These are phyloP conservation scores for Chaetophractus vellerosus DNA, from an alignment of 2,797 vertebrate species.

Conservation along the genomic window DNA sequence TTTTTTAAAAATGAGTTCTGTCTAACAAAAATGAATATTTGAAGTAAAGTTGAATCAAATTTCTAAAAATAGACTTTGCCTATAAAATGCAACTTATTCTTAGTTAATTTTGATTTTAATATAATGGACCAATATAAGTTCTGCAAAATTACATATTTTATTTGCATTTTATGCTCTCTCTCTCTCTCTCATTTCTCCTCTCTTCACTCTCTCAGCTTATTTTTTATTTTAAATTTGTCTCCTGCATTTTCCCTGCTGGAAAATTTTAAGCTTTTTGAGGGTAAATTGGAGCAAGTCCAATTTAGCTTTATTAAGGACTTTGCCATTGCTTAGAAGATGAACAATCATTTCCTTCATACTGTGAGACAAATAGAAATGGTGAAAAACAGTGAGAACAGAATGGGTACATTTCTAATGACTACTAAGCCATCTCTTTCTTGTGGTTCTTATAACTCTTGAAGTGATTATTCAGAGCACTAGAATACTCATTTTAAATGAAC, in stretches of 20 bases:
- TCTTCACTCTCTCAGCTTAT: too few relatives aligned
- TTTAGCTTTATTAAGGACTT: constrained; percentile 45
- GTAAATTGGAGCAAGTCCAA: neutral
- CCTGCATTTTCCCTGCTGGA: neutral
- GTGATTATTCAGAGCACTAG: neutral
- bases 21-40: neutral
- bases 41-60: neutral
- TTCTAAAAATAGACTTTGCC: neutral
- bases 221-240: neutral
- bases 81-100: neutral
- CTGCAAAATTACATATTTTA: neutral
- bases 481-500: neutral
- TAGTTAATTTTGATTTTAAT: neutral
- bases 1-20: neutral
- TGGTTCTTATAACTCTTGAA: neutral
- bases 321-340: neutral
- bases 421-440: neutral
- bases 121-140: neutral
- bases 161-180: constrained; percentile 30
- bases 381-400: neutral
- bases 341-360: neutral
- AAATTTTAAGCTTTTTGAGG: constrained; percentile 1
- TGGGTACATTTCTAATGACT: neutral
- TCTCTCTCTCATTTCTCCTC: neutral
- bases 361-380: neutral